Base-by-base conservation (phyloP, 2,113 vertebrate species). In the Lepisosteus oculatus region DNA sequence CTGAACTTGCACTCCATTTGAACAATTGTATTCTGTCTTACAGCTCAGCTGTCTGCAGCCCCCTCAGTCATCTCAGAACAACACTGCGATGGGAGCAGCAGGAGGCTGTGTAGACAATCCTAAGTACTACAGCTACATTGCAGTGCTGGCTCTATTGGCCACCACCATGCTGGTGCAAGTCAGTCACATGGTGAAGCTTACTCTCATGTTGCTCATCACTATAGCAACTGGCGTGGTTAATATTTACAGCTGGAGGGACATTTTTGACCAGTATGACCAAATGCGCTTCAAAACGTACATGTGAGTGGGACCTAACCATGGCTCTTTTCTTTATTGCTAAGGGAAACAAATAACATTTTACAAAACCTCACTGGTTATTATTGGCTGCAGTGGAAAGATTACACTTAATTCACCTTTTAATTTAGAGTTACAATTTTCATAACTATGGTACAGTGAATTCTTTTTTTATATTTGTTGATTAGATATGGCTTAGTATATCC, bases 181-280 rank as follows among this genome's bases (percentile, higher is more conserved):
- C 85, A 97, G 96, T 89, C 96, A 98, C 85, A 92, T 97, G 88
- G 93, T 97, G 73, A 98, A 98, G 83, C 87, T 98, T 73, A 94
- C 93, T 0, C 95, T 98, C 73, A 98, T 98, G 97, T 80, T 94
- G 81, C 85, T 95, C 54, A 92, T 97, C 69, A 91, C 92, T 0
- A 90, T 88, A 3, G 90, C 93, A 0, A 88, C 89, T 0, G 93
- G 94, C 0, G 77, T 92, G 0, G 91, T 98, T 77, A 96, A 95
- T 81, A 92, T 96, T 83, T 92, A 93, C 17, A 92, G 92, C 87
- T 98, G 96, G 96, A 65, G 82, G 51, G 90, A 93, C 12, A 88
- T 96, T 80, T 98, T 95, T 0, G 93, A 98, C 42, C 82, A 91
- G 6, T 95, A 97, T 0, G 96, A 98, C 81, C 84, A 65, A 43